Percentiles rank a stretch among this genome's conserved stretches.
Conservation (phyloP, 2,797 vertebrate genomes). For the Cuculus canorus region DNA sequence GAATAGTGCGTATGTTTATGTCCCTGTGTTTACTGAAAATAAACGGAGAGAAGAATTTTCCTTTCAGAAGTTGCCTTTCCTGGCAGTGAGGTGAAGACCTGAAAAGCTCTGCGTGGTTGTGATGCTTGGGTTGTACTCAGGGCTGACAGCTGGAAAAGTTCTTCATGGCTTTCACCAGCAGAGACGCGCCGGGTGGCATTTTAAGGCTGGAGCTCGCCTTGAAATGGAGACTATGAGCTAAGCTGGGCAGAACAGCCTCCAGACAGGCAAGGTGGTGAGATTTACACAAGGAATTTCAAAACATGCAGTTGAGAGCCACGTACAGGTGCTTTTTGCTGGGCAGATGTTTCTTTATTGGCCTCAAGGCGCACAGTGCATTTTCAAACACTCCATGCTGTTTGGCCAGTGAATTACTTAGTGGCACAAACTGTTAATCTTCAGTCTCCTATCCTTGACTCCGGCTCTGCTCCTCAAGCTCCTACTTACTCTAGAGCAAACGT, state of each 20-base stretch:
- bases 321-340: neutral
- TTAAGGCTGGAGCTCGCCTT: neutral
- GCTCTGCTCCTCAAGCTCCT: neutral
- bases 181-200: neutral
- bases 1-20: neutral
- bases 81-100: neutral
- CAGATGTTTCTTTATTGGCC: neutral
- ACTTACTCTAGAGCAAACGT: neutral
- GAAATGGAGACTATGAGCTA: neutral
- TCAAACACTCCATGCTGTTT: neutral
- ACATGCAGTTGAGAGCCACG: neutral
- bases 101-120: neutral
- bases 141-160: neutral
- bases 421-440: slow-evolving; percentile 22
- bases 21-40: neutral
- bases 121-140: neutral
- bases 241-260: neutral
- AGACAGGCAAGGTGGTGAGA: neutral
- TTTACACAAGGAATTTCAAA: neutral
- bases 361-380: neutral
- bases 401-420: slow-evolving; percentile 18
- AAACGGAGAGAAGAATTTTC: neutral
- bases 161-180: neutral
- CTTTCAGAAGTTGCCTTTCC: neutral
- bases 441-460: slow-evolving; percentile 6